phyloP scores from a whole-genome alignment of 2,888 invertebrate genomes.

The Hanleya hanleyi region DNA sequence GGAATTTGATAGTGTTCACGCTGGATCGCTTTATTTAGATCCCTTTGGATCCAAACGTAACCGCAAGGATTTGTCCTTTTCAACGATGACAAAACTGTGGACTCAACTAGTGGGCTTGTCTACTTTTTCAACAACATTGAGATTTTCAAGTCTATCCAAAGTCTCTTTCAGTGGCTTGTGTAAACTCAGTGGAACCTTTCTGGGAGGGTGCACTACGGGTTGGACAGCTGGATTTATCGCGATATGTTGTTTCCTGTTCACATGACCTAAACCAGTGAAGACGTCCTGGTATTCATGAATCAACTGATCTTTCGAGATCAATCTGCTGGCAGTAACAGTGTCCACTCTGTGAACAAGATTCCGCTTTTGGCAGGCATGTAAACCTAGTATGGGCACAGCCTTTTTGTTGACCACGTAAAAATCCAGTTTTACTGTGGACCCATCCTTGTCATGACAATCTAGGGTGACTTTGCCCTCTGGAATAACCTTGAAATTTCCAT shows the following conservation, averaged over 20 bases:
- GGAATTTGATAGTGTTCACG: no score
- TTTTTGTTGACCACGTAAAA: not conserved
- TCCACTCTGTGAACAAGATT: not conserved
- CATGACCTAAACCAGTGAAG: not conserved
- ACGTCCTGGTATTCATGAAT: not conserved
- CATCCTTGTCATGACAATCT: not conserved
- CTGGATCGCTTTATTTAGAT: no score
- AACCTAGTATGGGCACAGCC: not conserved
- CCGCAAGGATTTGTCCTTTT: no score
- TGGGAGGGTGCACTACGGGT: not conserved
- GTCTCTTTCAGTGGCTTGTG: not conserved
- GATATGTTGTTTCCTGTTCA: not conserved
- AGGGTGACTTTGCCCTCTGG: conserved; percentile 2
- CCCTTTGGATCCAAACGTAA: no score
- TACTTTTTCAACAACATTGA: not conserved
- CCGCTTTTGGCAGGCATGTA: not conserved
- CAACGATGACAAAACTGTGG: no score
- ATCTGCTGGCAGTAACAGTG: not conserved
- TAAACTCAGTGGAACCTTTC: not conserved
- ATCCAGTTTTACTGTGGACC: not conserved
- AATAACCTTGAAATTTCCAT: not conserved
- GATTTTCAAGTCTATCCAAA: not conserved
- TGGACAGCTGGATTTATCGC: not conserved
- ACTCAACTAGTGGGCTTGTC: no score
- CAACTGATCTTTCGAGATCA: not conserved